Percentiles rank a stretch among this genome's conserved stretches.
These are phyloP conservation scores for Ernsta delagoae DNA, from an alignment of 2,888 invertebrate species.

Conservation along the genomic window DNA sequence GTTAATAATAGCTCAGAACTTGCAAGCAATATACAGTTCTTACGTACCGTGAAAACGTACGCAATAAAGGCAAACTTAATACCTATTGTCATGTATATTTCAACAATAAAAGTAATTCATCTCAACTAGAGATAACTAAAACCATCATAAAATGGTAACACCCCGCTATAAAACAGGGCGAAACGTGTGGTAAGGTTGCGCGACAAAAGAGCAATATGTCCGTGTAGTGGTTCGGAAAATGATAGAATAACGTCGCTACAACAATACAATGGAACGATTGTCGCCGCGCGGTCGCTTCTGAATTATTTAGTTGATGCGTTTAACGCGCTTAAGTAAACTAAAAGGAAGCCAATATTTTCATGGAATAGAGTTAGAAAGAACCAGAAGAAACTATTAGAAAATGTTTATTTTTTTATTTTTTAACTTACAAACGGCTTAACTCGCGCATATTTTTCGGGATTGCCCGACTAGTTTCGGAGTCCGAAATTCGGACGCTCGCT, in stretches of 20 bases:
- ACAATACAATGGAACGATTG: slow-evolving; percentile 58
- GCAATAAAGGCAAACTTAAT: not conserved
- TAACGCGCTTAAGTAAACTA: not conserved
- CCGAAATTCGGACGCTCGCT: too few species aligned
- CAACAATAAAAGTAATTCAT: not conserved
- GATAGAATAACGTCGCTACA: slow-evolving; percentile 62
- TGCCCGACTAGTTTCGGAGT: too few species aligned
- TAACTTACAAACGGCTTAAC: too few species aligned
- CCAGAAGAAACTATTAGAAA: too few species aligned
- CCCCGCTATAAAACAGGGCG: slow-evolving; percentile 9
- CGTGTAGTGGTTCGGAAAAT: slow-evolving; percentile 72
- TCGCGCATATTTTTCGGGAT: too few species aligned
- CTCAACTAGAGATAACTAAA: slow-evolving; percentile 6
- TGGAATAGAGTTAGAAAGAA: not conserved
- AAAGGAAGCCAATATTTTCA: not conserved
- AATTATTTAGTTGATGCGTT: slow-evolving; percentile 2
- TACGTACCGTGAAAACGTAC: not conserved
- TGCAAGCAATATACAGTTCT: too few species aligned
- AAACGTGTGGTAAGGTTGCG: slow-evolving; percentile 35
- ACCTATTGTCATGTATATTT: not conserved
- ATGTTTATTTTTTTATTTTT: too few species aligned
- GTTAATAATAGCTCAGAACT: too few species aligned
- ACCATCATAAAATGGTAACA: slow-evolving; percentile 27
- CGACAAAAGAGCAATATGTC: slow-evolving; percentile 62
- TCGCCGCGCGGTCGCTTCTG: slow-evolving; percentile 51